phyloP scores from a whole-genome alignment of 2,888 invertebrate genomes.

The Onthophagus sagittarius region DNA sequence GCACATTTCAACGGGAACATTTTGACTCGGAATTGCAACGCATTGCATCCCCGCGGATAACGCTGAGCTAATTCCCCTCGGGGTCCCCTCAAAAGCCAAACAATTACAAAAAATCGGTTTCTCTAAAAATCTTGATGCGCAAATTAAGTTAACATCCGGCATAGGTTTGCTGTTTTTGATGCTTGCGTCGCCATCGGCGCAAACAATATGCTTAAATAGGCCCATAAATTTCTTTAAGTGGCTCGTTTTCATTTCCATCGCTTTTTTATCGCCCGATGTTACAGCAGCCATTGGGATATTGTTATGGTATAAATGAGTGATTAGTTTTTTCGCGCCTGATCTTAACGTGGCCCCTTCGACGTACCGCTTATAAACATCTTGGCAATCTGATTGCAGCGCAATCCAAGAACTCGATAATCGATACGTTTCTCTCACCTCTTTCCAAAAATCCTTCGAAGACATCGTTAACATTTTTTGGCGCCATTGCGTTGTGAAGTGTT shows the following conservation, averaged over 20 bases:
- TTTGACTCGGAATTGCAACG: slow-evolving; percentile 73
- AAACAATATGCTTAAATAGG: slow-evolving; percentile 72
- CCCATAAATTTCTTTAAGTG: slow-evolving; percentile 63
- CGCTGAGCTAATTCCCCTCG: slow-evolving; percentile 81
- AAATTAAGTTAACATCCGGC: slow-evolving; percentile 82
- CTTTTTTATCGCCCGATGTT: slow-evolving; percentile 75
- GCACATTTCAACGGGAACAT: slow-evolving; percentile 42
- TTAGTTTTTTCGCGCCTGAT: slow-evolving; percentile 64
- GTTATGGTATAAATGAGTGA: slow-evolving; percentile 69
- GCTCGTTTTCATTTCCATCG: slow-evolving; percentile 67
- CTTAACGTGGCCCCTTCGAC: background rate
- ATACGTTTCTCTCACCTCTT: background rate
- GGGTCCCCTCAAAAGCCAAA: slow-evolving; percentile 89
- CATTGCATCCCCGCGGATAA: slow-evolving; percentile 80
- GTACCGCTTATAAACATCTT: background rate
- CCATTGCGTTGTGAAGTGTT: background rate
- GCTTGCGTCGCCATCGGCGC: slow-evolving; percentile 77
- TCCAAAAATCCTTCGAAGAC: slow-evolving; percentile 8
- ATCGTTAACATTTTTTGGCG: slow-evolving; percentile 1
- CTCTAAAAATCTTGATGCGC: slow-evolving; percentile 69
- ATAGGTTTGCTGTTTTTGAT: slow-evolving; percentile 84
- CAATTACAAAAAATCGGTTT: slow-evolving; percentile 63
- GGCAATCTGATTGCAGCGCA: background rate
- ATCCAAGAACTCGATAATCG: background rate
- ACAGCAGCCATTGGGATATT: slow-evolving; percentile 83